These are phyloP conservation scores for Lateolabrax maculatus DNA, from an alignment of 2,797 vertebrate species.

Conservation along the genomic window DNA sequence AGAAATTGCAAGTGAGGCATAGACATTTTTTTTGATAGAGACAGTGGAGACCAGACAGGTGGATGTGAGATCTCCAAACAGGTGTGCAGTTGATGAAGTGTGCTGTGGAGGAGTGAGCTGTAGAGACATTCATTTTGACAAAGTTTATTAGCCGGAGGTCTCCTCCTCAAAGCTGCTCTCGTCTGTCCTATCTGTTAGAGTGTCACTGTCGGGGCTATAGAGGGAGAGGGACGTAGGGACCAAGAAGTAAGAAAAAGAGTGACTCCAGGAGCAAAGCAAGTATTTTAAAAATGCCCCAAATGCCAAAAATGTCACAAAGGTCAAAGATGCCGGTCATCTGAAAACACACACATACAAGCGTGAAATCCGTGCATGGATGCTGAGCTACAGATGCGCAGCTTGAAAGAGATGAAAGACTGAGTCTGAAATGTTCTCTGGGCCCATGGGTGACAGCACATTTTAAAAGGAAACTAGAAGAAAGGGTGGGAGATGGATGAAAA, in stretches of 20 bases:
- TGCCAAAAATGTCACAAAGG: not conserved
- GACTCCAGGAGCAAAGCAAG: not conserved
- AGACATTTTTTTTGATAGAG: not conserved
- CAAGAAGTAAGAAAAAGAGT: not conserved
- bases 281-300: slow-evolving; percentile 16
- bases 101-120: slow-evolving; percentile 19
- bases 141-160: slow-evolving; percentile 47
- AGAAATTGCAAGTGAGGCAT: not conserved
- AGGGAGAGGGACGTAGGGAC: not conserved
- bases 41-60: slow-evolving; percentile 28
- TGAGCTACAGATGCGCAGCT: not conserved
- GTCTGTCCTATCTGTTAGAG: slow-evolving; percentile 36
- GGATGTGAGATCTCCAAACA: slow-evolving; percentile 33
- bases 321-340: slow-evolving; percentile 3
- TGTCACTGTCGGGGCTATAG: slow-evolving; percentile 12
- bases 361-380: slow-evolving; percentile 3
- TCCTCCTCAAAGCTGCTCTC: slow-evolving; percentile 37
- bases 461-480: slow-evolving; percentile 29
- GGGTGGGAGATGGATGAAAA: slow-evolving; percentile 28
- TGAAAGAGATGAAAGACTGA: slow-evolving; percentile 39
- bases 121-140: slow-evolving; percentile 53
- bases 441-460: slow-evolving; percentile 10
- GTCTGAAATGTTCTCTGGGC: slow-evolving; percentile 26
- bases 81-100: slow-evolving; percentile 53
- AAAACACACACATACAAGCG: not conserved